A percentile compares a stretch with the other conserved stretches of the same genome.
Evolutionary conservation across 2,113 vertebrate genomes (phyloP).

Genomic region (Daboia siamensis): DNA sequence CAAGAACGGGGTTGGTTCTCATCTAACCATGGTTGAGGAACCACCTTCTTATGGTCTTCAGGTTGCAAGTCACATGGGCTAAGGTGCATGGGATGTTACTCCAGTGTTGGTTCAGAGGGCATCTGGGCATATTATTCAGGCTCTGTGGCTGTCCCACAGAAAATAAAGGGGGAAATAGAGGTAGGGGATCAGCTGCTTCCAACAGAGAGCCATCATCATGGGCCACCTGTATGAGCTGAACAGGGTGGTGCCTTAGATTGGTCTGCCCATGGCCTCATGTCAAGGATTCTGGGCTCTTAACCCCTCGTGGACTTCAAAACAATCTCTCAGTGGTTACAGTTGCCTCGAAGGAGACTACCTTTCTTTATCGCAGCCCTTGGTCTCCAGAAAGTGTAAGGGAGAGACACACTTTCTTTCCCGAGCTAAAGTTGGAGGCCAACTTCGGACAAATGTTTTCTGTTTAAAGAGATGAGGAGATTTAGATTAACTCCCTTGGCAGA

Average conservation of each 20-base stretch:
- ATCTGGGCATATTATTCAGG: neutral
- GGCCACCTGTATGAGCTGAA: too few relatives aligned
- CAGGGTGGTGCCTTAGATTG: too few relatives aligned
- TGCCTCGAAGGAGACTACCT: neutral
- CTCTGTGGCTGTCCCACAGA: neutral
- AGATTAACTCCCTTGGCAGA: neutral
- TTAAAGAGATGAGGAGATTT: neutral
- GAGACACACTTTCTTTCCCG: neutral
- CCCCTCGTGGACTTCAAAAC: too few relatives aligned
- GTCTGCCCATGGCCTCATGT: too few relatives aligned
- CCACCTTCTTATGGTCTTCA: neutral
- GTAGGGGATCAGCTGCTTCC: too few relatives aligned
- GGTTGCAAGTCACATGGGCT: neutral
- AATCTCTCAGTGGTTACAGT: too few relatives aligned
- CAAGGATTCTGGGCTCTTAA: too few relatives aligned
- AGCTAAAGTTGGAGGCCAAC: neutral
- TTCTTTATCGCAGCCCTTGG: neutral
- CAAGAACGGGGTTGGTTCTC: neutral
- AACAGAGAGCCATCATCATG: too few relatives aligned
- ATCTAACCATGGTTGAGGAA: neutral
- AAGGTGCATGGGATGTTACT: neutral
- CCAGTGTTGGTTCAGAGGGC: neutral
- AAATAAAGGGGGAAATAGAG: neutral
- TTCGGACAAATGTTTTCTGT: neutral
- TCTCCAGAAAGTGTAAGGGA: neutral